phyloP scores from a whole-genome alignment of 2,888 invertebrate genomes.

The Phortica okadai region DNA sequence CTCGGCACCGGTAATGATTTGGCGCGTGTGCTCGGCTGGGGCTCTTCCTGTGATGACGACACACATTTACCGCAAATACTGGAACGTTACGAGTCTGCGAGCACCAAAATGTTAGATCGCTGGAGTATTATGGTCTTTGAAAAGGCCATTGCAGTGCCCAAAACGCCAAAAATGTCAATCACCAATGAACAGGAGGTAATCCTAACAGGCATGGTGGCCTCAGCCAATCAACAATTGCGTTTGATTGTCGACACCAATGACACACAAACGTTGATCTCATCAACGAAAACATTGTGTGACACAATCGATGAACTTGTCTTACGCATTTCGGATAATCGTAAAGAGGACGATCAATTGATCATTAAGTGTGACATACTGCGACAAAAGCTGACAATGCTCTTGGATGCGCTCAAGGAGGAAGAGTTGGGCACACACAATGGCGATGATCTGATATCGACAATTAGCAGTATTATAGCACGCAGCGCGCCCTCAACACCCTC shows the following conservation, averaged over 20 bases:
- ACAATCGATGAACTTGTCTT: slow-evolving; percentile 86
- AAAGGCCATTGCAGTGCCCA: slow-evolving; percentile 81
- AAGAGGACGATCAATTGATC: slow-evolving; percentile 80
- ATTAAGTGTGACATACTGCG: slow-evolving; percentile 84
- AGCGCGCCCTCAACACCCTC: slow-evolving; percentile 55
- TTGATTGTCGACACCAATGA: slow-evolving; percentile 91
- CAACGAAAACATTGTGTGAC: slow-evolving; percentile 86
- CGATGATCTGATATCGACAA: slow-evolving; percentile 72
- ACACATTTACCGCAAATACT: slow-evolving; percentile 93
- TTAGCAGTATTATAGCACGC: slow-evolving; percentile 68
- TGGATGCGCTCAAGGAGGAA: slow-evolving; percentile 85
- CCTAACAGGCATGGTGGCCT: slow-evolving; percentile 84
- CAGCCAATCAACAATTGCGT: slow-evolving; percentile 87
- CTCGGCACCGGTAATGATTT: slow-evolving; percentile 98
- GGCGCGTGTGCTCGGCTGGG: slow-evolving; percentile 97
- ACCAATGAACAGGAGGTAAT: slow-evolving; percentile 78
- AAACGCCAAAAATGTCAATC: slow-evolving; percentile 78
- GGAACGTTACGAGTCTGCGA: slow-evolving; percentile 96
- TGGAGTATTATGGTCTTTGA: slow-evolving; percentile 98
- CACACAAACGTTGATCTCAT: slow-evolving; percentile 83
- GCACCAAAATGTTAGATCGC: slow-evolving; percentile 97
- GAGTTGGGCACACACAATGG: slow-evolving; percentile 77
- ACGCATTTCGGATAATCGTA: slow-evolving; percentile 80
- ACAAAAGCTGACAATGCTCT: slow-evolving; percentile 85
- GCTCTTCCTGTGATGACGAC: slow-evolving; percentile 96